Evolutionary conservation across 2,888 invertebrate genomes (phyloP).

Genomic region (Meteorus colon): DNA sequence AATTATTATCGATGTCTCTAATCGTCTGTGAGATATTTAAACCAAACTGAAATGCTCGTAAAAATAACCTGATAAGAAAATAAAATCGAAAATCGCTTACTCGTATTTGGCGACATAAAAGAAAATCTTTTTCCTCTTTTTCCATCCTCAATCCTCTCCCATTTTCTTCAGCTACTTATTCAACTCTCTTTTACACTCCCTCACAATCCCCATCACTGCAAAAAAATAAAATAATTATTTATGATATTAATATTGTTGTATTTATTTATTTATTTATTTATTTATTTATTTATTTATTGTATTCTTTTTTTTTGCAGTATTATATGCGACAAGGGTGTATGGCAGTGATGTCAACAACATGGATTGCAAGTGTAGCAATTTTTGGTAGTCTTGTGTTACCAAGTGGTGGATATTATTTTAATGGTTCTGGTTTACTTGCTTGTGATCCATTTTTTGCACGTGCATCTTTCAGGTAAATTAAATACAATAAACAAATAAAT

Average conservation of each 20-base stretch:
- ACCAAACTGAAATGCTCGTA: background rate
- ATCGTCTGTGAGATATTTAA: constrained; percentile 1
- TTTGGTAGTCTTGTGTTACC: constrained; percentile 89
- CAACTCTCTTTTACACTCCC: no score
- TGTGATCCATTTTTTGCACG: constrained; percentile 92
- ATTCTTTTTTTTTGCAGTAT: constrained; percentile 59
- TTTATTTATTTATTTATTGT: background rate
- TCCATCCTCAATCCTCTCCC: background rate
- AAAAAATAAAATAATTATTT: no score
- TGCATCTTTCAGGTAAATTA: constrained; percentile 77
- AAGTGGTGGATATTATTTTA: constrained; percentile 91
- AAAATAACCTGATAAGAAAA: background rate
- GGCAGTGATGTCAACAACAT: constrained; percentile 87
- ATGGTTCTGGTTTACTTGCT: constrained; percentile 87
- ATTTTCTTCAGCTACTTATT: no score
- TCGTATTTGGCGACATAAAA: background rate
- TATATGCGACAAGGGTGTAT: constrained; percentile 85
- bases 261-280: background rate
- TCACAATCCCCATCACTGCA: no score
- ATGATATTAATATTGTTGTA: no score
- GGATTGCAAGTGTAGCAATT: constrained; percentile 88
- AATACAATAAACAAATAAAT: constrained; percentile 1
- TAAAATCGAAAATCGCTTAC: background rate
- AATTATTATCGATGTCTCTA: background rate
- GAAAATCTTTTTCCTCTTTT: background rate